These are phyloP conservation scores for Ischnura elegans DNA, from an alignment of 2,888 invertebrate genomes.

Conservation along the genomic window DNA sequence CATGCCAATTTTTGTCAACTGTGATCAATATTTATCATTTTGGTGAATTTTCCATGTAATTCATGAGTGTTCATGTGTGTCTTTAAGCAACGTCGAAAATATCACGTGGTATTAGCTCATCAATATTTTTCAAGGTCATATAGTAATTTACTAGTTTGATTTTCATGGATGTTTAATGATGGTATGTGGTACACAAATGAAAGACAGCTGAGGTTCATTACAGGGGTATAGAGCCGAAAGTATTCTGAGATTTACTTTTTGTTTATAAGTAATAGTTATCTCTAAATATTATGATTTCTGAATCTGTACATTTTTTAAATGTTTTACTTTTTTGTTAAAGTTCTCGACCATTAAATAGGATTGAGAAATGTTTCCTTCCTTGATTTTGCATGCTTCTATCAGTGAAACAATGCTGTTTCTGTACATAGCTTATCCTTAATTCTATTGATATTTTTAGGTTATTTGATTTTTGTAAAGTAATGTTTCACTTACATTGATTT, in stretches of 20 bases:
- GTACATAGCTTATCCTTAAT: not conserved
- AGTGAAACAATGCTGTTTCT: not conserved
- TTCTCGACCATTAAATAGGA: not conserved
- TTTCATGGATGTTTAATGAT: not conserved
- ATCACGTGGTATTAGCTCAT: not conserved
- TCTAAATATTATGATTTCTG: not conserved
- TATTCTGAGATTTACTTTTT: not conserved
- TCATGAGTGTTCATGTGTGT: not conserved
- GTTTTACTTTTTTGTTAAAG: not conserved
- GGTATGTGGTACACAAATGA: not conserved
- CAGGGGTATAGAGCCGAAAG: not conserved
- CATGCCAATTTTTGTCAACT: slow-evolving; percentile 12
- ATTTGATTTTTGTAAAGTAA: not conserved
- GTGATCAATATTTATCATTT: slow-evolving; percentile 17
- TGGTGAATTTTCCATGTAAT: not conserved
- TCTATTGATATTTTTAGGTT: not conserved
- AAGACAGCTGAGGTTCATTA: not conserved
- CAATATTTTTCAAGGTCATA: not conserved
- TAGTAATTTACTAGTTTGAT: not conserved
- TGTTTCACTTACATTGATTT: not conserved
- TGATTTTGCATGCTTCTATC: not conserved
- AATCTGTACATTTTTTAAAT: not conserved
- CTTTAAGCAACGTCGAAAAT: not conserved
- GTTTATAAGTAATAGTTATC: not conserved
- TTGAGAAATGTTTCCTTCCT: not conserved